Evolutionary conservation across 2,888 invertebrate species (phyloP).

Genomic region (Tholera decimalis): DNA sequence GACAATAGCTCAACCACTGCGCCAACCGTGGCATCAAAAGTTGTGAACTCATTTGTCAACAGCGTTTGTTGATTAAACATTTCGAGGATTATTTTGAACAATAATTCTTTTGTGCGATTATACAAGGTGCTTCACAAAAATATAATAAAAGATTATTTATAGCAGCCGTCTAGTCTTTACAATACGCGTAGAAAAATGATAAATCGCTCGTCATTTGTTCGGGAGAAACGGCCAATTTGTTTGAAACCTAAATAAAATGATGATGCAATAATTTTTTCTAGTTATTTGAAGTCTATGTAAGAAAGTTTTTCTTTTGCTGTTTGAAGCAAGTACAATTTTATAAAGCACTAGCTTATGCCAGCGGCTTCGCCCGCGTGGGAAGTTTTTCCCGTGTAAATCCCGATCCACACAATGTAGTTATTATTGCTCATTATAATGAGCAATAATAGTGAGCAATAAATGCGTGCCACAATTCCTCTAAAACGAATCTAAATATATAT

Average conservation of each 20-base stretch:
- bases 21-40: too few relatives aligned
- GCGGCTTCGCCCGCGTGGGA: too few relatives aligned
- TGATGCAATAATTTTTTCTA: constrained; percentile 31
- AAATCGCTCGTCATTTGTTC: constrained; percentile 46
- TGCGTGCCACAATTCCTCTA: too few relatives aligned
- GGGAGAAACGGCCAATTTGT: constrained; percentile 39
- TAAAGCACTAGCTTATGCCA: too few relatives aligned
- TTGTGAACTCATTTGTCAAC: constrained; percentile 4
- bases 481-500: too few relatives aligned
- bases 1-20: too few relatives aligned
- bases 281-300: constrained; percentile 20
- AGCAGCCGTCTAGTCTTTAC: constrained; percentile 15
- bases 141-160: constrained; percentile 31
- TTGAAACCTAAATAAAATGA: constrained; percentile 45
- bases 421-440: too few relatives aligned
- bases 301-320: background rate
- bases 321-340: background rate
- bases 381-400: too few relatives aligned
- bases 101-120: constrained; percentile 2
- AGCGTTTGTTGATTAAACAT: background rate
- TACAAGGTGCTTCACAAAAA: background rate
- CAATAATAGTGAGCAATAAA: too few relatives aligned
- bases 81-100: background rate
- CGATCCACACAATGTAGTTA: too few relatives aligned
- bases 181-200: constrained; percentile 47